These are phyloP conservation scores for Rhopilema esculentum DNA, from an alignment of 30 jellyfish, hydroid and myxozoan genomes.

Conservation along the genomic window DNA sequence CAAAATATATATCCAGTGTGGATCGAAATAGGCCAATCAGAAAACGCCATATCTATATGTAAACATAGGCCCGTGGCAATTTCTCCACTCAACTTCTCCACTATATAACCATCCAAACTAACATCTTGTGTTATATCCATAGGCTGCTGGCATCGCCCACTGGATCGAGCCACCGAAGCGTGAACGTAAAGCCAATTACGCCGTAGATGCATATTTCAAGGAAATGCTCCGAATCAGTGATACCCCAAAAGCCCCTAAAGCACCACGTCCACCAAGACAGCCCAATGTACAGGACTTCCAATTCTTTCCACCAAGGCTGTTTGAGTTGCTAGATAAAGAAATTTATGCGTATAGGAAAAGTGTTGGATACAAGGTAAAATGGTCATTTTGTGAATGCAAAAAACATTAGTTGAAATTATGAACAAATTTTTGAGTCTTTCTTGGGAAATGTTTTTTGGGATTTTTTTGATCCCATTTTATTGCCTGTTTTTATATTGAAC, in stretches of 20 bases:
- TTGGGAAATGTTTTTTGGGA: too few relatives aligned
- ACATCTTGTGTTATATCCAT: background rate
- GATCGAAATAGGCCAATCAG: too few relatives aligned
- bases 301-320: conserved; percentile 98
- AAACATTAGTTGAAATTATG: background rate
- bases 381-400: background rate
- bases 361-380: conserved; percentile 88
- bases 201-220: conserved; percentile 96
- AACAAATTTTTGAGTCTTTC: background rate
- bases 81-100: too few relatives aligned
- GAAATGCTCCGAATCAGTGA: conserved; percentile 95
- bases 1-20: too few relatives aligned
- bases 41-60: too few relatives aligned
- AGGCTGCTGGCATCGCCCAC: conserved; percentile 73
- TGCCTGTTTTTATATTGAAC: too few relatives aligned
- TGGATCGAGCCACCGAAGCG: conserved; percentile 99
- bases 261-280: conserved; percentile 99
- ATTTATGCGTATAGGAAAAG: conserved; percentile 89
- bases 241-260: conserved; percentile 93
- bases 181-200: conserved; percentile 98
- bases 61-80: too few relatives aligned
- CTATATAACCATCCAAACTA: too few relatives aligned
- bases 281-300: conserved; percentile 99
- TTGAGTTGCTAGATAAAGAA: conserved; percentile 94
- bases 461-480: too few relatives aligned